Base-by-base conservation (phyloP, 2,113 vertebrate genomes). In the Crotalus tigris region DNA sequence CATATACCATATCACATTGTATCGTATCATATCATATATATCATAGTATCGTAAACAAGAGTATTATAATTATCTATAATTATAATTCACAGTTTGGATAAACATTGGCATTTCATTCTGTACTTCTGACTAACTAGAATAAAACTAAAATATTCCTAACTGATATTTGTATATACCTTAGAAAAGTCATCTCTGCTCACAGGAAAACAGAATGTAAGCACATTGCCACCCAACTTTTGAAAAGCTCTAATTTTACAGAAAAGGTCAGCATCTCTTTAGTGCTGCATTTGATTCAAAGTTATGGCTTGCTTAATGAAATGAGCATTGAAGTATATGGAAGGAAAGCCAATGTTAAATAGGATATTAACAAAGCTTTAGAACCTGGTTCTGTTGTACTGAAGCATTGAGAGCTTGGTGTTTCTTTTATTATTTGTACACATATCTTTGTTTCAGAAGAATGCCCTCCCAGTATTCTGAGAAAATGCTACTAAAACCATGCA, bases 31-130 rank as follows among this genome's bases (percentile, higher is more conserved):
- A 75, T 75, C 2, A 95, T 94, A 13, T 93, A 92, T 93, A 92
- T 59, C 94, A 44, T 24, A 44, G 85, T 15, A 15, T 46, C 1
- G 93, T 95, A 96, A 57, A 94, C 94, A 95, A 2, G 8, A 13
- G 46, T 90, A 64, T 92, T 75, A 94, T 96, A 94, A 95, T 91
- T 85, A n/a, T 12, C 19, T 21, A 91, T 39, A 39, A 39, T 39
- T 39, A 39, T 39, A 39, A 93, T 55, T 44, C 24, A 0, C 3
- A 2, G 21, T 58, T 64, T 54, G 89, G 2, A 86, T 93, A 81
- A 96, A 94, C 93, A 53, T 2, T 93, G 26, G 8, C 51, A 92
- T 0, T 1, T 69, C 26, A 51, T 69, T 49, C 87, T 91, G 86
- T 93, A 26, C 23, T 94, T 88, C 29, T n/a, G 3, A 26, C 92